Conservation (phyloP, 2,888 invertebrate species). For the Eristalinus aeneus region DNA sequence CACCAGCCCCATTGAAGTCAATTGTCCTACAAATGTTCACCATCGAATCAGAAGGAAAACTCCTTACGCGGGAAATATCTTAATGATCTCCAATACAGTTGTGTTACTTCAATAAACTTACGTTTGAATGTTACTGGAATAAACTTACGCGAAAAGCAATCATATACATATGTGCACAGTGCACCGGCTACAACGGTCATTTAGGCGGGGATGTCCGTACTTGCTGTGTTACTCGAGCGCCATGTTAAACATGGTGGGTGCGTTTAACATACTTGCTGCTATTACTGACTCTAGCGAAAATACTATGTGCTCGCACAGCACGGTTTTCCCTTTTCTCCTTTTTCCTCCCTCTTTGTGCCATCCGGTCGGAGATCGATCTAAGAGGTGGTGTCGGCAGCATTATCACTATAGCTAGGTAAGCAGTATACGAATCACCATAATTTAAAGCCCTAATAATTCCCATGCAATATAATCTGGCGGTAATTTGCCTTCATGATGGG, state of each 20-base stretch:
- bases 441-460: constrained; percentile 34
- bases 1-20: constrained; percentile 25
- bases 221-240: constrained; percentile 42
- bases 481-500: constrained; percentile 45
- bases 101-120: constrained; percentile 7
- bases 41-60: background rate
- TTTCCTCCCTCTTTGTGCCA: background rate
- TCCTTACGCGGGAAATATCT: background rate
- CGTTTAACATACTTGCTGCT: constrained; percentile 23
- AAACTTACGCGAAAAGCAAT: background rate
- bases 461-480: constrained; percentile 42
- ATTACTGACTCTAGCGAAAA: constrained; percentile 43
- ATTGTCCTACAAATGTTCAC: constrained; percentile 34
- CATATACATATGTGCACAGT: constrained; percentile 39
- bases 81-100: constrained; percentile 35
- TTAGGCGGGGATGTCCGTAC: constrained; percentile 28
- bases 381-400: background rate
- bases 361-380: background rate
- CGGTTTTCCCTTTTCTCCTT: constrained; percentile 43
- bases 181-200: constrained; percentile 16
- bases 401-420: constrained; percentile 16
- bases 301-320: constrained; percentile 35
- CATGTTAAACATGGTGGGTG: background rate
- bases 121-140: background rate
- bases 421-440: constrained; percentile 47